phyloP scores from a whole-genome alignment of 2,113 vertebrate genomes.

The Holacanthus passer region DNA sequence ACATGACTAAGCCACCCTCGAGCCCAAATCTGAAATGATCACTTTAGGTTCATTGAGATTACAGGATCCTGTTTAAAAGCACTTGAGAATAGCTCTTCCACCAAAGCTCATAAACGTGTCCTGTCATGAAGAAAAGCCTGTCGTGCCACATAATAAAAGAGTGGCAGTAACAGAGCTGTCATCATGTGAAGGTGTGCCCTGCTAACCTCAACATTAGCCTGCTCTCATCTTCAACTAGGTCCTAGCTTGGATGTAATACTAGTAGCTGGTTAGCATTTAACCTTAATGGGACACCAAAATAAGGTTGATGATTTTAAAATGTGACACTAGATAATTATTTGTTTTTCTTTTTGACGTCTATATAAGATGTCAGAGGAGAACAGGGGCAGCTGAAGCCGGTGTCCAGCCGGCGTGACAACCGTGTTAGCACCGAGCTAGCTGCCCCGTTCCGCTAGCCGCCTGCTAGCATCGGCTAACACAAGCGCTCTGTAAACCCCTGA shows the following conservation, averaged over 20 bases:
- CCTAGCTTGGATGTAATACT: background rate
- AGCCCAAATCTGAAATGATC: background rate
- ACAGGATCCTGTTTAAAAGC: background rate
- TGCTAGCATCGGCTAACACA: conserved; percentile 59
- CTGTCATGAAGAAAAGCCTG: background rate
- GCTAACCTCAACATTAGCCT: conserved; percentile 51
- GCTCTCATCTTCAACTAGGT: background rate
- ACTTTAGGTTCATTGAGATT: background rate
- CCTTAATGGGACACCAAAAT: background rate
- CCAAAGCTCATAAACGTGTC: background rate
- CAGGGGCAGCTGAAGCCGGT: background rate
- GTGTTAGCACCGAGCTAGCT: conserved; percentile 42
- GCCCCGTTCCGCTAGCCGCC: conserved; percentile 17
- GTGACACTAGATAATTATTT: background rate
- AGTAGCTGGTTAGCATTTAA: background rate
- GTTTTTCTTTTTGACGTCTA: background rate
- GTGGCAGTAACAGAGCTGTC: background rate
- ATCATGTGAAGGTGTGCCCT: conserved; percentile 27
- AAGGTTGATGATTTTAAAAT: background rate
- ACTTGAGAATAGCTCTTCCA: background rate
- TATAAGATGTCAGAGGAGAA: background rate
- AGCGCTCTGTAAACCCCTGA: background rate
- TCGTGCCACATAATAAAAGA: background rate
- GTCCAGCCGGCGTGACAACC: conserved; percentile 30
- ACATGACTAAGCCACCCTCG: background rate